Percentiles rank a stretch among this genome's conserved stretches.
Conservation (phyloP, 2,888 invertebrate species). For the Cryptocephalus primarius region DNA sequence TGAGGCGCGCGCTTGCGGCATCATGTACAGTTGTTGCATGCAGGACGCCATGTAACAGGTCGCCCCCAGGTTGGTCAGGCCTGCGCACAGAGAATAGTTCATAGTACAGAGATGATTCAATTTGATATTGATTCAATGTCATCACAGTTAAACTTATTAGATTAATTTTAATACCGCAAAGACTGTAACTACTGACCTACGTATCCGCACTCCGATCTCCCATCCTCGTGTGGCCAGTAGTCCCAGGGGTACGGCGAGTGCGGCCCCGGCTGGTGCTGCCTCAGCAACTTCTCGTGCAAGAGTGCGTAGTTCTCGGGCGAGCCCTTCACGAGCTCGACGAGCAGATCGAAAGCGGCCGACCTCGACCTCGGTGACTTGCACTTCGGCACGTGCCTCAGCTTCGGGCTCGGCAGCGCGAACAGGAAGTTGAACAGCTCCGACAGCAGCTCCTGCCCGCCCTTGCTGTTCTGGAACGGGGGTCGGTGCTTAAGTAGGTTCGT, state of each 20-base stretch:
- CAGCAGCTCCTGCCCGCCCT: constrained; percentile 60
- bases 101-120: too few relatives aligned
- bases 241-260: constrained; percentile 90
- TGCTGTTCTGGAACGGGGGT: constrained; percentile 72
- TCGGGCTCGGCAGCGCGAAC: constrained; percentile 81
- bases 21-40: constrained; percentile 95
- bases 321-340: constrained; percentile 79
- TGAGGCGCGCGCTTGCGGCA: constrained; percentile 83
- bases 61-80: constrained; percentile 87
- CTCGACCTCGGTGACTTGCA: constrained; percentile 86
- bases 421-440: constrained; percentile 66
- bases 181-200: constrained; percentile 37
- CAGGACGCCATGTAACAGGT: constrained; percentile 98
- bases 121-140: too few relatives aligned
- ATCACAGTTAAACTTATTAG: too few relatives aligned
- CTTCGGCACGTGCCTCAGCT: constrained; percentile 77
- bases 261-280: constrained; percentile 76
- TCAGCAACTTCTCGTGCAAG: constrained; percentile 70
- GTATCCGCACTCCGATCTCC: constrained; percentile 86
- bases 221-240: constrained; percentile 96
- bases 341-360: constrained; percentile 81
- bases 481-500: constrained; percentile 85
- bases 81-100: constrained; percentile 28
- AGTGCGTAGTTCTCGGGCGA: constrained; percentile 78
- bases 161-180: too few relatives aligned